Percentiles rank a stretch among this genome's conserved stretches.
phyloP scores from a whole-genome alignment of 2,888 invertebrate genomes.

The Strigamia transsilvanica region DNA sequence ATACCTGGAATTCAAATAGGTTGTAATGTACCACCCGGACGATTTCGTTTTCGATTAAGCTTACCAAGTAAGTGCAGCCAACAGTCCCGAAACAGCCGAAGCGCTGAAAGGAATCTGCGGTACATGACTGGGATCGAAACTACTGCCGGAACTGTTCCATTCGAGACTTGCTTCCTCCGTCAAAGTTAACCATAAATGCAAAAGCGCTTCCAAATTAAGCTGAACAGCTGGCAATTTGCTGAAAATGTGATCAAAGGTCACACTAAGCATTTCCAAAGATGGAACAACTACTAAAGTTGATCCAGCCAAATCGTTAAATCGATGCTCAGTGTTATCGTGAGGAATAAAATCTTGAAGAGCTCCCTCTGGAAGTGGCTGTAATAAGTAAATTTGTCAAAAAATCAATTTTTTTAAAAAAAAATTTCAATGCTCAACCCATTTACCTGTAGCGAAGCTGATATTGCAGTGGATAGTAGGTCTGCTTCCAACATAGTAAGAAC shows the following conservation, averaged over 20 bases:
- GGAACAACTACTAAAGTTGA: neutral
- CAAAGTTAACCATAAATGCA: conserved; percentile 86
- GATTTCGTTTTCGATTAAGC: neutral
- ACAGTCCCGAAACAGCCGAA: conserved; percentile 73
- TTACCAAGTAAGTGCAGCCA: conserved; percentile 73
- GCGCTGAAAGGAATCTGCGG: conserved; percentile 74
- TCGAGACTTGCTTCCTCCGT: conserved; percentile 70
- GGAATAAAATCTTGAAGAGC: conserved; percentile 26
- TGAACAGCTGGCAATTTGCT: conserved; percentile 70
- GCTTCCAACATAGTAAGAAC: conserved; percentile 75
- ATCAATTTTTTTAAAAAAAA: neutral
- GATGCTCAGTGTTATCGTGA: neutral
- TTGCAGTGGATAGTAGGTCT: conserved; percentile 70
- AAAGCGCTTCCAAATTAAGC: conserved; percentile 81
- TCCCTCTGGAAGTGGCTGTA: conserved; percentile 50
- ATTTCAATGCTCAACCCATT: neutral
- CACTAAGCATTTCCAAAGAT: conserved; percentile 70
- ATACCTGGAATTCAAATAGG: conserved; percentile 62
- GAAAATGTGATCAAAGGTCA: conserved; percentile 76
- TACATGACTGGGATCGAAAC: conserved; percentile 59
- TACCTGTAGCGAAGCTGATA: conserved; percentile 65
- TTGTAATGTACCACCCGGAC: no score
- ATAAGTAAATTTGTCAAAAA: neutral
- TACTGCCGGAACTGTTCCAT: conserved; percentile 56
- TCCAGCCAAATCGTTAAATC: neutral